A percentile compares a stretch with the other conserved stretches of the same genome.
Conservation (phyloP, 2,113 vertebrate genomes). For the Brienomyrus brachyistius region DNA sequence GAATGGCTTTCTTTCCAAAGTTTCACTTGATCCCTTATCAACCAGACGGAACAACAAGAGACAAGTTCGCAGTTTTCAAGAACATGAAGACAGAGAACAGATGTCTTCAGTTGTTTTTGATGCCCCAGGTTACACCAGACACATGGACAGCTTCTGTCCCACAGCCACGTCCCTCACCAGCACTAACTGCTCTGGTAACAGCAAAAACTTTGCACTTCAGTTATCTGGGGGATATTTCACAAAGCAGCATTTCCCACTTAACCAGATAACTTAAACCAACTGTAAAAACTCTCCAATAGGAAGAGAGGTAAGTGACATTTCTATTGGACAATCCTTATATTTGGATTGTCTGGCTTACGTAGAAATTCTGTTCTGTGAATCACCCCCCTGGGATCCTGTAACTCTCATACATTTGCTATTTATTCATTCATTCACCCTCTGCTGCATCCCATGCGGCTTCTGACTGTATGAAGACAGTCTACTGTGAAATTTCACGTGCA, state of each 20-base stretch:
- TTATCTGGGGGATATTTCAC: neutral
- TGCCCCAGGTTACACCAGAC: neutral
- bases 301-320: neutral
- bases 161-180: neutral
- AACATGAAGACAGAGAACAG: neutral
- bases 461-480: too few species aligned
- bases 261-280: neutral
- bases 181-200: neutral
- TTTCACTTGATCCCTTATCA: neutral
- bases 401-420: too few species aligned
- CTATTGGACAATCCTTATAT: too few species aligned
- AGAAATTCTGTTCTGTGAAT: too few species aligned
- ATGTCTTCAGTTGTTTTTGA: neutral
- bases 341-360: too few species aligned
- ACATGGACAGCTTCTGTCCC: neutral
- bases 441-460: too few species aligned
- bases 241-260: neutral
- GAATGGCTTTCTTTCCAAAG: neutral
- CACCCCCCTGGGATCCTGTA: too few species aligned
- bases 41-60: neutral
- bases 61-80: neutral
- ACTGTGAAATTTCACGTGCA: too few species aligned
- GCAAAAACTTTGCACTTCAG: neutral
- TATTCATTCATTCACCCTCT: too few species aligned
- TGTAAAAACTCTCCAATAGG: neutral